Base-by-base conservation (phyloP, 2,888 invertebrate genomes). In the Dascillus cervinus region DNA sequence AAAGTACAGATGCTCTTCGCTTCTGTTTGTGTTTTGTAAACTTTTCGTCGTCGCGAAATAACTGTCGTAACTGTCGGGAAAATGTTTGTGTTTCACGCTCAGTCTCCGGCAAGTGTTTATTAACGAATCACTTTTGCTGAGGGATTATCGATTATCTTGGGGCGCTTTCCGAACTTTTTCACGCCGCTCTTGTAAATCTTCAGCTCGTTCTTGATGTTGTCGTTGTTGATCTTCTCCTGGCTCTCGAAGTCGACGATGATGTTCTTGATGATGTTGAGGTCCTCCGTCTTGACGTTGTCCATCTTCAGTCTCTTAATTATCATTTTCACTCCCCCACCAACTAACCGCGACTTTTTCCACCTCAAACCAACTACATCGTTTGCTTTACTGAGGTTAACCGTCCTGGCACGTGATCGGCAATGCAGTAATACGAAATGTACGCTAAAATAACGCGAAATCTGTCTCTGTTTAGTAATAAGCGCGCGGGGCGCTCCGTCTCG, bases 181-280 rank as follows among this genome's bases (percentile, higher is more conserved):
- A 12, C 8, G 5, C 17, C 5, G 4, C 8, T 12, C 4, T 24
- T 12, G 5, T 9, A 13, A 11, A 12, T 9, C 13, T 24, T 24
- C 13, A 12, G 3, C 21, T 34, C 41, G 12, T 37, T 32, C 9
- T 42, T 37, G 22, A 34, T 28, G 21, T 26, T 31, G 13, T 35
- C 32, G 10, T 27, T 25, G 11, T 15, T 36, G 5, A 23, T 15
- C 22, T 35, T 25, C 13, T 34, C 36, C 30, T 40, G 24, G 19
- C 27, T 47, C 34, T 62, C 60, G 39, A 61, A 60, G 36, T 62
- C 60, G 29, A 58, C 57, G 25, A 63, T 61, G 13, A 63, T 56
- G 31, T 53, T 56, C 39, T 58, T 57, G 33, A 63, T 61, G 22
- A 62, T 61, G 39, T 59, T 56, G 12, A 63, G 46, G 40, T 63